Conservation (phyloP, 2,113 vertebrate genomes). For the Holacanthus passer region DNA sequence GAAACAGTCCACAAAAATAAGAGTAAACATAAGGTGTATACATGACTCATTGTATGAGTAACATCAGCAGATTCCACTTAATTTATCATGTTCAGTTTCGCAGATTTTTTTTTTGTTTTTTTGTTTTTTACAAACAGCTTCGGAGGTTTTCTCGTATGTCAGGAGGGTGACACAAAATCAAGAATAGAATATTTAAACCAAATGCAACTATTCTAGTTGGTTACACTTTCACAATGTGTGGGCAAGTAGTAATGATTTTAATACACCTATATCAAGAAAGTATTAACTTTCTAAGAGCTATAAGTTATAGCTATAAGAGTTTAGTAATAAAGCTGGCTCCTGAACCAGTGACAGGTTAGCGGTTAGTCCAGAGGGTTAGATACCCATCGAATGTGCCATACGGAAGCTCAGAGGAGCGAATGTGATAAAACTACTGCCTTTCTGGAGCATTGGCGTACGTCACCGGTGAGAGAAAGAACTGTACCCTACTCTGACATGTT, state of each 20-base stretch:
- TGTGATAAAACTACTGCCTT: too few species aligned
- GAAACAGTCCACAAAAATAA: slow-evolving; percentile 34
- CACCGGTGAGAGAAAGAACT: too few species aligned
- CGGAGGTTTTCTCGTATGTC: not conserved
- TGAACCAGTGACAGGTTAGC: too few species aligned
- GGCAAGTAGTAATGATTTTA: not conserved
- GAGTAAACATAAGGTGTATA: slow-evolving; percentile 17
- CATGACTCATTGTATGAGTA: slow-evolving; percentile 23
- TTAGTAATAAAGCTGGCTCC: too few species aligned
- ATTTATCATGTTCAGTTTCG: not conserved
- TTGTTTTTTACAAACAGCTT: slow-evolving; percentile 2
- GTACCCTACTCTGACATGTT: not conserved
- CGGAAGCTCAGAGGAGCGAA: too few species aligned
- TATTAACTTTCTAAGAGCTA: too few species aligned
- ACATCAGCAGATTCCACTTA: slow-evolving; percentile 1
- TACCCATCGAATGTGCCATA: too few species aligned
- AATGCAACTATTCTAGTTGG: too few species aligned
- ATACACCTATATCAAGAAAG: not conserved
- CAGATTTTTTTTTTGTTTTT: not conserved
- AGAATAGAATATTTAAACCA: not conserved
- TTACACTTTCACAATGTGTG: not conserved
- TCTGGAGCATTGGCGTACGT: too few species aligned
- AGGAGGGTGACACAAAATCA: not conserved
- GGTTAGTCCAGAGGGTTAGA: too few species aligned
- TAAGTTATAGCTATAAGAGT: too few species aligned